A percentile compares a stretch with the other conserved stretches of the same genome.
These are phyloP conservation scores for Podargus strigoides DNA, from an alignment of 2,797 vertebrate species.

Conservation along the genomic window DNA sequence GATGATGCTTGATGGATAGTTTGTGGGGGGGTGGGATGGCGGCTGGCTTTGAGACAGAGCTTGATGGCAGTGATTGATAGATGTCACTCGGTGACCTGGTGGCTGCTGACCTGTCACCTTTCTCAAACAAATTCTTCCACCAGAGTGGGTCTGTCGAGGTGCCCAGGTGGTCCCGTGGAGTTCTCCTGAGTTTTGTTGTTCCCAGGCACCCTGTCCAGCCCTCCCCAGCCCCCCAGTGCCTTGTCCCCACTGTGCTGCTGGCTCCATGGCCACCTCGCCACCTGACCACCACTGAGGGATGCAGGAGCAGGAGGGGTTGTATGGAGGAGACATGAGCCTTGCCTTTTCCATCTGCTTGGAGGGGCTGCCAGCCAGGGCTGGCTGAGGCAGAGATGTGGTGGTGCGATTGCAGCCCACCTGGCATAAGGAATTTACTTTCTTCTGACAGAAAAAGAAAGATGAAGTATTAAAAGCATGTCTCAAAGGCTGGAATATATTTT, in stretches of 20 bases:
- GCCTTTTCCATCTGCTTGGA: constrained; percentile 34
- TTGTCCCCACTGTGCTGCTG: background rate
- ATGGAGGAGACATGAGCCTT: background rate
- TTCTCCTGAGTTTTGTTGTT: background rate
- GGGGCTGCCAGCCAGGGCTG: constrained; percentile 3
- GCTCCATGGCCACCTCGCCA: background rate
- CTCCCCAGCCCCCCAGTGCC: background rate
- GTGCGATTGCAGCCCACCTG: background rate
- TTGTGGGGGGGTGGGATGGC: background rate
- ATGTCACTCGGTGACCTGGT: background rate
- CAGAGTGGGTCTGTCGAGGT: accelerated
- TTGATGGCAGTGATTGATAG: background rate
- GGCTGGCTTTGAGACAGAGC: background rate
- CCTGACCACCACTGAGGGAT: background rate
- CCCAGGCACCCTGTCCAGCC: background rate
- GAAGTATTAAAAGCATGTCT: constrained; percentile 23
- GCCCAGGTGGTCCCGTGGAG: accelerated
- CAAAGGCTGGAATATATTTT: background rate
- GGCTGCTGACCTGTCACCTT: background rate
- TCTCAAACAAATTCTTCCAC: background rate
- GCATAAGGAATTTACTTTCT: background rate
- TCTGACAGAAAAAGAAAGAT: constrained; percentile 4
- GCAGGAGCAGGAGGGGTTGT: background rate
- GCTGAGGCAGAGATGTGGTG: background rate
- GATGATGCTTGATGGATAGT: background rate